Evolutionary conservation across 2,888 invertebrate species (phyloP), one percentile per base, ranked within the genome.

Genomic region (Drosophila peninsularis): DNA sequence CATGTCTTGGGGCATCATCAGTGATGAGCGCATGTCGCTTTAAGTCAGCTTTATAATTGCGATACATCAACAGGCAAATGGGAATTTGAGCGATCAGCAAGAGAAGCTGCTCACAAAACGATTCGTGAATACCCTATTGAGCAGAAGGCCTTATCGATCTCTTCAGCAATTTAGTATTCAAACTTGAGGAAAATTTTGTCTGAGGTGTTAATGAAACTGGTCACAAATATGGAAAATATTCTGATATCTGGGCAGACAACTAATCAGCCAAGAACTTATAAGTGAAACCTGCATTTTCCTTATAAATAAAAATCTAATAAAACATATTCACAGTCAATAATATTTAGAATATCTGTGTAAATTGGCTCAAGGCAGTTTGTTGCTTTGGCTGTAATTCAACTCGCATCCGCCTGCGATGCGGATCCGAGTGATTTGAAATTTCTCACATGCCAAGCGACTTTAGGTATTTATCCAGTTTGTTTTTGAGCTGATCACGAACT

Each of bases 31-130:
- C 66, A 72, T 78, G 72, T 69, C 68, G 63, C 56, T 78, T 62
- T 57, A 68, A 70, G 71, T 79, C 76, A 69, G 53, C 56, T 71
- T 71, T 75, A 67, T 83, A 82, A 80, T 83, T 83, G 68, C 80
- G 53, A 62, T 68, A 54, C 72, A 78, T 78, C 78, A 74, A 65
- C 72, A 61, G 60, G 14, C 19, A 63, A 78, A 71, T 70, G 65
- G 44, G 56, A 64, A 62, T 56, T 58, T 32, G 42, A 52, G 34
- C n/a, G 54, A 41, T 13, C 34, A 19, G 13, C 14, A 11, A 24
- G 21, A 3, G 11, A 10, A 19, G n/a, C 9, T 9, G n/a, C 9
- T 9, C 27, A 13, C 7, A 42, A 3, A 14, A 17, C 39, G 21
- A 42, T 42, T 24, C 3, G 11, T 7, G 58, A 50, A 71, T 65